These are phyloP conservation scores for Masnerella sp. DNA, from an alignment of 2,888 invertebrate genomes.

Conservation along the genomic window DNA sequence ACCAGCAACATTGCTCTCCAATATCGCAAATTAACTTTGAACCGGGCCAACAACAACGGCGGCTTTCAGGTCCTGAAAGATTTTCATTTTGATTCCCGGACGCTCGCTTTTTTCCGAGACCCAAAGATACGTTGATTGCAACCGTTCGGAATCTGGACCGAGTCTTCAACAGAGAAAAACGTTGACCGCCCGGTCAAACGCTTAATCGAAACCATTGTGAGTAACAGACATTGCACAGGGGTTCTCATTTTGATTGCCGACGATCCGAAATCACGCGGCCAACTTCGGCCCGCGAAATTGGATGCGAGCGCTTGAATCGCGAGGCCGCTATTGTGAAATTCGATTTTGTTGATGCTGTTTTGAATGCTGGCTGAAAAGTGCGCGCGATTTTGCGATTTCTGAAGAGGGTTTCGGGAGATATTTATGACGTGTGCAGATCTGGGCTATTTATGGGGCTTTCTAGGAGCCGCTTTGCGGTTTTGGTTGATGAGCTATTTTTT, in stretches of 20 bases:
- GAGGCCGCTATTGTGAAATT: too few relatives aligned
- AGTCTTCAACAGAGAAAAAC: conserved; percentile 67
- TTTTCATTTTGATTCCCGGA: conserved; percentile 26
- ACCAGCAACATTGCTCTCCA: neutral
- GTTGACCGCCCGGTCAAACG: conserved; percentile 69
- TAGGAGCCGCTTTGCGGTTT: too few relatives aligned
- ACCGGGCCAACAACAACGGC: neutral
- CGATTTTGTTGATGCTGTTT: too few relatives aligned
- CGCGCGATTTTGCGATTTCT: too few relatives aligned
- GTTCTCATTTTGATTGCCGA: conserved; percentile 63
- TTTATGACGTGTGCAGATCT: too few relatives aligned
- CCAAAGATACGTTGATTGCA: conserved; percentile 67
- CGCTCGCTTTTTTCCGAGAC: conserved; percentile 30
- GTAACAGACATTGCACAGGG: conserved; percentile 62
- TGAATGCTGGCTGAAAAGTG: too few relatives aligned
- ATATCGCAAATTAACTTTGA: conserved; percentile 8
- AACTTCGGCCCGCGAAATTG: too few relatives aligned
- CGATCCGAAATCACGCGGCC: neutral
- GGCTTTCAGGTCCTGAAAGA: neutral
- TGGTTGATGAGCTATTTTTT: too few relatives aligned
- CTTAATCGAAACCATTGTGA: conserved; percentile 69
- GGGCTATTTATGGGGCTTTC: too few relatives aligned
- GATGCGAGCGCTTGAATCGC: too few relatives aligned
- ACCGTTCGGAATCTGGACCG: conserved; percentile 62
- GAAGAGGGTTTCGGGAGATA: too few relatives aligned